phyloP scores from a whole-genome alignment of 2,888 invertebrate species.

The Leptinotarsa rubiginosa region DNA sequence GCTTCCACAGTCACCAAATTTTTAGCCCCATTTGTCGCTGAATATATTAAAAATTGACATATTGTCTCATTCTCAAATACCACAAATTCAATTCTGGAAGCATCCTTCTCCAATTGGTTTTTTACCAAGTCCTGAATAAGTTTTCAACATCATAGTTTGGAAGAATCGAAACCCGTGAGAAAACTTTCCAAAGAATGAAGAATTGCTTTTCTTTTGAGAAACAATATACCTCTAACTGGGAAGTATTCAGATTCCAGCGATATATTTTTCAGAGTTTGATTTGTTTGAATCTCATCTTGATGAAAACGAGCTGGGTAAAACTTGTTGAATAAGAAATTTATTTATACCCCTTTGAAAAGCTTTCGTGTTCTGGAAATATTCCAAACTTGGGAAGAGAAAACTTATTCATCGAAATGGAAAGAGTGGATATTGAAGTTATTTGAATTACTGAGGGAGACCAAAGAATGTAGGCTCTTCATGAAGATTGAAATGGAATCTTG shows the following conservation, averaged over 20 bases:
- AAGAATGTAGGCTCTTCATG: no score
- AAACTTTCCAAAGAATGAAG: background rate
- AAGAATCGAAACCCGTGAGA: background rate
- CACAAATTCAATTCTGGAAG: background rate
- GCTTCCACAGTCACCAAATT: no score
- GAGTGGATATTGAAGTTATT: background rate
- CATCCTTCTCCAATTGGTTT: background rate
- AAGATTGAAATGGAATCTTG: no score
- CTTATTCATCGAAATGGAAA: background rate
- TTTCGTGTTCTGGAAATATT: background rate
- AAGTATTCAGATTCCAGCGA: conserved; percentile 10
- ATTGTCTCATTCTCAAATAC: background rate
- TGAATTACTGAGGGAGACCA: no score
- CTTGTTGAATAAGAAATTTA: background rate
- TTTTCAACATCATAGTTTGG: background rate
- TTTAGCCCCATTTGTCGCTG: no score
- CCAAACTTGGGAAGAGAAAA: background rate
- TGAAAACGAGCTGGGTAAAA: background rate
- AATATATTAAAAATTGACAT: no score
- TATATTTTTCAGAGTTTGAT: conserved; percentile 4
- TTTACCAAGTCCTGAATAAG: background rate
- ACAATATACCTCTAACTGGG: background rate
- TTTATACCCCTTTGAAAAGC: background rate
- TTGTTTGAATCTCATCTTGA: background rate
- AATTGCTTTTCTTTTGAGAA: background rate